Evolutionary conservation across 2,797 vertebrate species (phyloP), one percentile per base, ranked within the genome.

Genomic region (Hapalemur alaotrensis): DNA sequence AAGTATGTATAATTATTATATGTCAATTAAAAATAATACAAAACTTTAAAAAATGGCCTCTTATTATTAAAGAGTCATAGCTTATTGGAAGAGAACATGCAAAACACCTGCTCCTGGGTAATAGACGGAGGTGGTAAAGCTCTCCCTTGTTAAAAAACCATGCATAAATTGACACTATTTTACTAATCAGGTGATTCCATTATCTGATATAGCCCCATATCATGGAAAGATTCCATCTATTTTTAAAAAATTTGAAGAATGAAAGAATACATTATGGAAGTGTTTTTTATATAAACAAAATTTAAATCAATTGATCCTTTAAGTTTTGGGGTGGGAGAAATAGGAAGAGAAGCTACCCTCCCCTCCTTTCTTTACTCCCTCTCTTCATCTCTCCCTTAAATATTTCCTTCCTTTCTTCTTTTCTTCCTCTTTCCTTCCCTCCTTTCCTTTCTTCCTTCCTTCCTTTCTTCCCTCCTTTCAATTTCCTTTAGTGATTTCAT

Each of bases 181-280:
- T 70, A 86, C 28, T 25, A 57, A 86, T 78, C 32, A 63, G 15
- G n/a, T 69, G 11, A 46, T 35, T 52, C 13, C 23, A 67, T 88
- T 80, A 65, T 35, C 28, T 23, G 69, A 83, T 2, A 70, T 17
- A 84, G n/a, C 1, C 0, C 1, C 8, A n/a, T 87, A 13, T 38
- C 28, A 65, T 59, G 11, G 30, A 35, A 90, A 82, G 17, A 87
- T 32, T 81, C 12, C 23, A 73, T 3, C 10, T 61, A 25, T 5
- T 70, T 75, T 80, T 93, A 13, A 95, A 92, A 83, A 11, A 32
- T 63, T 57, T 87, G 48, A 86, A 46, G 46, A 90, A 81, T 38
- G 13, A 82, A 85, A 69, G 8, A 35, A 7, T 8, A 43, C 65
- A 50, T 57, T 73, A 25, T 12, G 50, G 14, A 73, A 61, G 1